These are phyloP conservation scores for Sphaerophoria rueppellii DNA, from an alignment of 2,888 invertebrate genomes.

Conservation along the genomic window DNA sequence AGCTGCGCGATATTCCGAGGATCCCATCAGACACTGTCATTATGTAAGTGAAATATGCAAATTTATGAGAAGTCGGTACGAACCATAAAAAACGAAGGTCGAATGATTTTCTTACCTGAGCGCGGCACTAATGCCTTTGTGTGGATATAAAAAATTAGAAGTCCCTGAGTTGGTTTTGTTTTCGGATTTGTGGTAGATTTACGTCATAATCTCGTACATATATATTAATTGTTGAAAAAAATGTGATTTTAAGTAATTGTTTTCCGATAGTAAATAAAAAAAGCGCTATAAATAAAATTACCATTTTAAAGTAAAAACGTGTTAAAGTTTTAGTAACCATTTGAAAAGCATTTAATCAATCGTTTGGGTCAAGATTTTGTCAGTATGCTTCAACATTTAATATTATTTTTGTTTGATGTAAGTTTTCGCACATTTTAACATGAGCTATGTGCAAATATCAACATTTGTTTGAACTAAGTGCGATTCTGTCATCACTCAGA, in stretches of 20 bases:
- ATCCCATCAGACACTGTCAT: conserved; percentile 79
- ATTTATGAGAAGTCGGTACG: background rate
- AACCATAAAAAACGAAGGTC: too few relatives aligned
- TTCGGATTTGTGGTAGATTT: too few relatives aligned
- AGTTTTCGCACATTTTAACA: background rate
- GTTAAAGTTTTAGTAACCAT: background rate
- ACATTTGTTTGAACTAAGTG: background rate
- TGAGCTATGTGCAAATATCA: background rate
- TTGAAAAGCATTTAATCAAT: background rate
- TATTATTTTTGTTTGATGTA: background rate
- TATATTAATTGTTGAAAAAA: too few relatives aligned
- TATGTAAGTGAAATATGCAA: conserved; percentile 78
- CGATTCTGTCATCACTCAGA: conserved; percentile 16
- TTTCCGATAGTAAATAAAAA: too few relatives aligned
- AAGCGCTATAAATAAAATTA: too few relatives aligned
- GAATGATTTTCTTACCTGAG: too few relatives aligned
- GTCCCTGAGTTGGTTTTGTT: too few relatives aligned
- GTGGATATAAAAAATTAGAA: too few relatives aligned
- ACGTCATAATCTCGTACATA: too few relatives aligned
- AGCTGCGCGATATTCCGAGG: conserved; percentile 77
- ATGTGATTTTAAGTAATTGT: too few relatives aligned
- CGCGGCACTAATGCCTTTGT: too few relatives aligned
- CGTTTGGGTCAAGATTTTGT: background rate
- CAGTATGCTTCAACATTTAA: background rate
- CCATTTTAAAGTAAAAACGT: too few relatives aligned